A percentile compares a stretch with the other conserved stretches of the same genome.
These are phyloP conservation scores for Erynnis tages DNA, from an alignment of 2,888 invertebrate genomes.

Conservation along the genomic window DNA sequence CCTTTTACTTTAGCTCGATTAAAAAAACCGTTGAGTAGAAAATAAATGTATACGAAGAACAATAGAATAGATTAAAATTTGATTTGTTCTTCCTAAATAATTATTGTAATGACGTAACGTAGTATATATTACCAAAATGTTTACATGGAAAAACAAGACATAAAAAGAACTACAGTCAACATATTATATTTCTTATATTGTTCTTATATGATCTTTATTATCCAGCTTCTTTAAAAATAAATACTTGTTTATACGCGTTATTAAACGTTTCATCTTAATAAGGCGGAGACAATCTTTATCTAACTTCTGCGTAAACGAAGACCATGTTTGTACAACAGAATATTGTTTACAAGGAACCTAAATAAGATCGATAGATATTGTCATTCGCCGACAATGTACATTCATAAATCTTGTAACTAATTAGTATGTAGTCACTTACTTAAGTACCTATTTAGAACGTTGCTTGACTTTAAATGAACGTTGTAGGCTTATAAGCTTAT, in stretches of 20 bases:
- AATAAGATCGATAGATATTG: conserved; percentile 30
- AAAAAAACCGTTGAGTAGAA: too few relatives aligned
- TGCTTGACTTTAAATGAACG: conserved; percentile 33
- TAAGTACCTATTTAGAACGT: conserved; percentile 36
- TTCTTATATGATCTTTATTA: background rate
- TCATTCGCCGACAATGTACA: conserved; percentile 31
- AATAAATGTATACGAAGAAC: too few relatives aligned
- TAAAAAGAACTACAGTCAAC: too few relatives aligned
- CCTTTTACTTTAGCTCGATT: background rate
- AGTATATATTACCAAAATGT: too few relatives aligned
- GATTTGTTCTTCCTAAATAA: too few relatives aligned
- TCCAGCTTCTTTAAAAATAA: background rate
- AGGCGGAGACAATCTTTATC: conserved; percentile 31
- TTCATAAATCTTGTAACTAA: conserved; percentile 35
- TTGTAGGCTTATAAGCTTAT: conserved; percentile 9
- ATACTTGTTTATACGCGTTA: background rate
- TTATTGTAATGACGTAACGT: too few relatives aligned
- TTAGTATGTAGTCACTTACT: conserved; percentile 38
- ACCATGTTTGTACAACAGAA: conserved; percentile 28
- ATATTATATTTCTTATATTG: too few relatives aligned
- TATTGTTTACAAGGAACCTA: conserved; percentile 23
- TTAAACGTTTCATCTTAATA: conserved; percentile 30
- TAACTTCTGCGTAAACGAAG: conserved; percentile 28
- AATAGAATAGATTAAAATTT: too few relatives aligned
- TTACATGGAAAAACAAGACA: too few relatives aligned